phyloP scores from a whole-genome alignment of 2,113 vertebrate species.

The Lethenteron camtschaticum region DNA sequence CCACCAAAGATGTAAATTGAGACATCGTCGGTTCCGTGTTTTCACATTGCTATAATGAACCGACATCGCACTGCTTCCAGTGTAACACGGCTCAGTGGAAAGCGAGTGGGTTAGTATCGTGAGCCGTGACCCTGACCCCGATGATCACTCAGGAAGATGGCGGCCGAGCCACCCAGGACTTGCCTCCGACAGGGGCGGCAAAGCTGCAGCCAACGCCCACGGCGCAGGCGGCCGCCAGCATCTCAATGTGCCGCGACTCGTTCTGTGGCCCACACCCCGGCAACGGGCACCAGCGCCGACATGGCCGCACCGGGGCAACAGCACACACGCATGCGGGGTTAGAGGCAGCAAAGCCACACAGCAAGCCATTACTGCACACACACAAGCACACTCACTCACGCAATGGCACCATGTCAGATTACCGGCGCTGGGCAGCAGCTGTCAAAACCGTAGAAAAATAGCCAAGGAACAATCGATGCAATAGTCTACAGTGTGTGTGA shows the following conservation, averaged over 20 bases:
- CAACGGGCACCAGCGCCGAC: neutral
- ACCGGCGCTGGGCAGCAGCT: too few species aligned
- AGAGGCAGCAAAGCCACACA: constrained; percentile 5
- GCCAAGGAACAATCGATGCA: too few species aligned
- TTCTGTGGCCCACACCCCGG: constrained; percentile 39
- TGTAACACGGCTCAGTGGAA: too few species aligned
- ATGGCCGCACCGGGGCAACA: constrained; percentile 1
- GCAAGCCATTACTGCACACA: neutral
- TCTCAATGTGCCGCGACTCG: constrained; percentile 66
- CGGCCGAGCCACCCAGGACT: constrained; percentile 11
- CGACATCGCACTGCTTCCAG: too few species aligned
- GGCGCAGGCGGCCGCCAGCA: constrained; percentile 65
- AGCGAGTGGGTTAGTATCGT: too few species aligned
- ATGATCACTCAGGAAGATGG: neutral
- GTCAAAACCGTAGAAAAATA: too few species aligned
- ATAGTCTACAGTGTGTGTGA: too few species aligned
- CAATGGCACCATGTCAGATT: neutral
- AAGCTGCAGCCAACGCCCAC: constrained; percentile 88
- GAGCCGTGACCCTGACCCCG: too few species aligned
- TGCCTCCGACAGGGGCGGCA: constrained; percentile 73
- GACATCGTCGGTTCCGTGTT: too few species aligned
- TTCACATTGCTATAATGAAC: too few species aligned
- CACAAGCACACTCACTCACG: neutral
- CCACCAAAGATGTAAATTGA: too few species aligned
- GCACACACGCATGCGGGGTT: constrained; percentile 3